Base-by-base conservation (phyloP, 1,140 invertebrate species). In the Halictus rubicundus region DNA sequence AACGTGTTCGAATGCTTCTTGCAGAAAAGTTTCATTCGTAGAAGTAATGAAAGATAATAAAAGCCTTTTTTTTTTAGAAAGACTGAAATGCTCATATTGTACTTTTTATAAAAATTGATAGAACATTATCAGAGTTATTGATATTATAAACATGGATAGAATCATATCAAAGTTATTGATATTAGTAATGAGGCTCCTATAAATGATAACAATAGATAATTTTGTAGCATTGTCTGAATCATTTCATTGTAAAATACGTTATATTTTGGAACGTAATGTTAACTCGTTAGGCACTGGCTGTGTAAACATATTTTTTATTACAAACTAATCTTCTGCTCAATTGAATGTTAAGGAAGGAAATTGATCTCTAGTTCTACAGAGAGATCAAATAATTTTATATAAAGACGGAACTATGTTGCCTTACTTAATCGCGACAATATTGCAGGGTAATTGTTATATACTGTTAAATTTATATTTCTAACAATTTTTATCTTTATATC, bases 381-480 rank as follows among this genome's bases (percentile, higher is more conserved):
- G 52, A 42, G 21, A 49, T 25, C 65, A 57, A 0, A 8, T 49
- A 65, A 72, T 64, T 61, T 79, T 65, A 23, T 79, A 79, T 73
- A 59, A 79, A 73, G 49, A 39, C n/a, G 27, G 59, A n/a, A 37
- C 21, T 54, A 66, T 77, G 57, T 39, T 64, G 61, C 68, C 52
- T 82, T 76, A 79, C 59, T 83, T 64, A 78, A 80, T 77, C 68
- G 54, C 63, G 59, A 81, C 71, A 84, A 83, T 84, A 71, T 39
- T 70, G 76, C 81, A 83, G 83, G 76, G 81, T 84, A 84, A 83
- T 82, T 71, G 70, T 75, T 81, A 69, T 72, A 82, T 63, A 74
- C 59, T 84, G 70, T 68, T 69, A 82, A 60, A 64, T 84, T 49
- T 82, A 79, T 76, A 69, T 60, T 80, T 68, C 66, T 61, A 61